Conservation (phyloP, 2,797 vertebrate genomes). For the Gallirallus australis region DNA sequence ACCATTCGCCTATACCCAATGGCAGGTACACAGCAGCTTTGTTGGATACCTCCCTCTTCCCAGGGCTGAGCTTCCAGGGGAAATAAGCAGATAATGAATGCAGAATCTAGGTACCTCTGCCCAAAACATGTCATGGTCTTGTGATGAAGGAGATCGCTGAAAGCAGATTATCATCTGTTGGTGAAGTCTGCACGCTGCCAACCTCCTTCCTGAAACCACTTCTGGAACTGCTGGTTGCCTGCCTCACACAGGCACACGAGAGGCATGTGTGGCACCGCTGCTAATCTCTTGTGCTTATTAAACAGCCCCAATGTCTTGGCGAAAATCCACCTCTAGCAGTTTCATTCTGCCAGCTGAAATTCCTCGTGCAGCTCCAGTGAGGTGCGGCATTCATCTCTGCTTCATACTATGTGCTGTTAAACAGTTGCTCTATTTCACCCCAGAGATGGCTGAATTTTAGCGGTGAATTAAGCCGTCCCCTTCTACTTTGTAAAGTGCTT, state of each 20-base stretch:
- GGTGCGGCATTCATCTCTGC: neutral
- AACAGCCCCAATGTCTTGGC: conserved; percentile 31
- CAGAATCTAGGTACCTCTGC: neutral
- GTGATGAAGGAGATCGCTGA: neutral
- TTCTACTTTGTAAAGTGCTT: conserved; percentile 38
- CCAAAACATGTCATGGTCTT: neutral
- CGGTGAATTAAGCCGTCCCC: conserved; percentile 21
- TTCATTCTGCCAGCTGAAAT: conserved; percentile 38
- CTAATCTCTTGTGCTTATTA: conserved; percentile 28
- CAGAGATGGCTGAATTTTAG: conserved; percentile 28
- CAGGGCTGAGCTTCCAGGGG: neutral
- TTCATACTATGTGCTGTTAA: neutral
- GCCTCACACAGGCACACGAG: neutral
- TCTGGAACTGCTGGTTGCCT: conserved; percentile 21
- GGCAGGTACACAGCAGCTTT: neutral
- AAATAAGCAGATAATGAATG: neutral
- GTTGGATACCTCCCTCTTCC: neutral
- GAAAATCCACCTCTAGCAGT: conserved; percentile 33
- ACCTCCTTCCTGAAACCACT: conserved; percentile 5
- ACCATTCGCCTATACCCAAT: neutral
- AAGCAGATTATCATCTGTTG: neutral
- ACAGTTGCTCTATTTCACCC: conserved; percentile 32
- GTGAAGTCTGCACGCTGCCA: neutral
- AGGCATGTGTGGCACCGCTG: neutral
- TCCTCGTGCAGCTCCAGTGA: neutral